phyloP scores from a whole-genome alignment of 2,113 vertebrate species.

The Halcyon senegalensis region DNA sequence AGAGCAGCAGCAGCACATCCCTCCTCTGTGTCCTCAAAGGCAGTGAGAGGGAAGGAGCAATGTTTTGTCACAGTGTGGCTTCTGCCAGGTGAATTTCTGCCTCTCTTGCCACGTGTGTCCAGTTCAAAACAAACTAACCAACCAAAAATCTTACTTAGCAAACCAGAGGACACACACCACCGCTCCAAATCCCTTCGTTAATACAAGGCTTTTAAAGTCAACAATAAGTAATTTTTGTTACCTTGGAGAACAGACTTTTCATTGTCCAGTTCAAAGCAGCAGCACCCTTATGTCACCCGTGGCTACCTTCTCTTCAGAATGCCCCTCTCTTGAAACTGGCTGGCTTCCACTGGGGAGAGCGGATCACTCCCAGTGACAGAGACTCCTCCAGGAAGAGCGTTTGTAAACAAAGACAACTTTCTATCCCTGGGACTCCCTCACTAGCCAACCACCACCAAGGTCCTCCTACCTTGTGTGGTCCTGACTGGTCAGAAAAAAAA shows the following conservation, averaged over 20 bases:
- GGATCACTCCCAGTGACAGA: not conserved
- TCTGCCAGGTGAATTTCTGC: not conserved
- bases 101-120: not conserved
- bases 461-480: not conserved
- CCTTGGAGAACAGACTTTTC: not conserved
- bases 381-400: not conserved
- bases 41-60: not conserved
- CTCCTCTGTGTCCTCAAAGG: not conserved
- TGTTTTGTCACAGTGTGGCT: not conserved
- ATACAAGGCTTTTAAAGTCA: not conserved
- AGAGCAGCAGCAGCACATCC: not conserved
- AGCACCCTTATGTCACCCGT: not conserved
- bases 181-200: not conserved
- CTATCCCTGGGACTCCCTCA: not conserved
- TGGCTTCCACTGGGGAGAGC: not conserved
- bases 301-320: not conserved
- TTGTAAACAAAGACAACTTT: not conserved
- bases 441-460: not conserved
- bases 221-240: not conserved
- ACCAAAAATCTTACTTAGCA: not conserved
- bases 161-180: not conserved
- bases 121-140: no score
- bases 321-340: not conserved
- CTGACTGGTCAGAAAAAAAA: not conserved
- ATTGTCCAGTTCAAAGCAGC: not conserved